Conservation (phyloP, 1,140 invertebrate species). For the Apis florea region DNA sequence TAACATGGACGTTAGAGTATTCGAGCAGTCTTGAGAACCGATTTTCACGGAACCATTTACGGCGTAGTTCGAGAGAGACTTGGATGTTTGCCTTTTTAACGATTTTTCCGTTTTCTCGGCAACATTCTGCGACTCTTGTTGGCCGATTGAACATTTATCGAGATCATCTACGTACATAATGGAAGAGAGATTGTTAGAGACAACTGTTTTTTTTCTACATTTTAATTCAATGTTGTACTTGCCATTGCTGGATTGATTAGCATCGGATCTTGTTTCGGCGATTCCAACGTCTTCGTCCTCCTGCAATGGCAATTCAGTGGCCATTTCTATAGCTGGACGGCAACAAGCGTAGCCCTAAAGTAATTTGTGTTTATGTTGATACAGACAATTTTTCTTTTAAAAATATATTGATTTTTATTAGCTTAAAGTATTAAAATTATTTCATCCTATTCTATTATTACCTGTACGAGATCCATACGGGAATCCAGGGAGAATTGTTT, state of each 20-base stretch:
- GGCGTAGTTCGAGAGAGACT: conserved; percentile 19
- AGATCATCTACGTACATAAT: neutral
- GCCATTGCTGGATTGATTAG: conserved; percentile 67
- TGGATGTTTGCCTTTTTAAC: conserved; percentile 13
- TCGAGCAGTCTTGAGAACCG: conserved; percentile 34
- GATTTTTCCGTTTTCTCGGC: neutral
- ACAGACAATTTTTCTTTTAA: too few relatives aligned
- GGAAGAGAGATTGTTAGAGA: neutral
- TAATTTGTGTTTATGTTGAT: too few relatives aligned
- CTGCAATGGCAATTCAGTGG: conserved; percentile 80
- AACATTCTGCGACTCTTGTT: neutral
- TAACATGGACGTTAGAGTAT: conserved; percentile 37
- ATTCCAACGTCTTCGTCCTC: conserved; percentile 79
- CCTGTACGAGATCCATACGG: conserved; percentile 93
- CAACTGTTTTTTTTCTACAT: too few relatives aligned
- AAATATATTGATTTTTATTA: too few relatives aligned
- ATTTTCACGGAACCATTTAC: conserved; percentile 55
- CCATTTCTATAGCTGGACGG: conserved; percentile 73
- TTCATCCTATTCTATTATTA: conserved; percentile 57
- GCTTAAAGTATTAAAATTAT: too few relatives aligned
- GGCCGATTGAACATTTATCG: neutral
- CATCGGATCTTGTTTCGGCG: conserved; percentile 68
- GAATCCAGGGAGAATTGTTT: conserved; percentile 95
- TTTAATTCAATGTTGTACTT: conserved; percentile 34
- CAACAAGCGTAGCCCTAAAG: conserved; percentile 74